These are phyloP conservation scores for Thamnophis sirtalis DNA, from an alignment of 2,113 vertebrate species.

Conservation along the genomic window DNA sequence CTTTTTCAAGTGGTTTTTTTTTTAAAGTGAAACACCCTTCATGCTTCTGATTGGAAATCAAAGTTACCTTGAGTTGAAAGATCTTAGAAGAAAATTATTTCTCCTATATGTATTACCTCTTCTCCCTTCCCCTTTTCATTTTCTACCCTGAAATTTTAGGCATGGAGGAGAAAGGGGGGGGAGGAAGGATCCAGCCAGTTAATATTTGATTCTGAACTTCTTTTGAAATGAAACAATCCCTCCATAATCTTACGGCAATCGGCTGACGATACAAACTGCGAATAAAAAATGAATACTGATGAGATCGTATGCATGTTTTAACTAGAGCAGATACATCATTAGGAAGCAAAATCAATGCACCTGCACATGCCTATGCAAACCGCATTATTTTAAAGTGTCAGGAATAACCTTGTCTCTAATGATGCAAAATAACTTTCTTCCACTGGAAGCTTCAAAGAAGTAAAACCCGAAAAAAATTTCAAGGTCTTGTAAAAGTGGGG, in stretches of 20 bases:
- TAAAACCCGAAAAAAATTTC: not conserved
- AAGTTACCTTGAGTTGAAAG: slow-evolving; percentile 5
- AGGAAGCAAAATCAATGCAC: slow-evolving; percentile 36
- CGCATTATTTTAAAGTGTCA: slow-evolving; percentile 1
- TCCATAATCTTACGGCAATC: slow-evolving; percentile 19
- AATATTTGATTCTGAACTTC: slow-evolving; percentile 29
- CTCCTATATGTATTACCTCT: not conserved
- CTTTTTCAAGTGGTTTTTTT: not conserved
- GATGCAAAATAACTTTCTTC: not conserved
- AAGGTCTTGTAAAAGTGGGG: not conserved
- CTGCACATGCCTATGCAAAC: slow-evolving; percentile 28
- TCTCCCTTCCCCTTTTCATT: not conserved
- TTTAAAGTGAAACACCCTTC: not conserved
- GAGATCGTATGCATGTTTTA: slow-evolving; percentile 19
- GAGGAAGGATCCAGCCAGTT: not conserved
- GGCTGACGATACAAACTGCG: not conserved
- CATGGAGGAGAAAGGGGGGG: too few relatives aligned
- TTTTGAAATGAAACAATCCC: slow-evolving; percentile 15
- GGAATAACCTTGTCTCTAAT: slow-evolving; percentile 11
- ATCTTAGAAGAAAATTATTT: not conserved
- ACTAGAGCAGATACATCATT: slow-evolving; percentile 27
- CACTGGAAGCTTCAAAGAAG: too few relatives aligned
- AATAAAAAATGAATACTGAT: slow-evolving; percentile 23
- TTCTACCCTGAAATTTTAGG: not conserved
- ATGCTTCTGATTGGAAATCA: slow-evolving; percentile 23